Evolutionary conservation across 1,140 invertebrate species (phyloP), one percentile per base, ranked within the genome.

Genomic region (Luehdorfia chinensis): DNA sequence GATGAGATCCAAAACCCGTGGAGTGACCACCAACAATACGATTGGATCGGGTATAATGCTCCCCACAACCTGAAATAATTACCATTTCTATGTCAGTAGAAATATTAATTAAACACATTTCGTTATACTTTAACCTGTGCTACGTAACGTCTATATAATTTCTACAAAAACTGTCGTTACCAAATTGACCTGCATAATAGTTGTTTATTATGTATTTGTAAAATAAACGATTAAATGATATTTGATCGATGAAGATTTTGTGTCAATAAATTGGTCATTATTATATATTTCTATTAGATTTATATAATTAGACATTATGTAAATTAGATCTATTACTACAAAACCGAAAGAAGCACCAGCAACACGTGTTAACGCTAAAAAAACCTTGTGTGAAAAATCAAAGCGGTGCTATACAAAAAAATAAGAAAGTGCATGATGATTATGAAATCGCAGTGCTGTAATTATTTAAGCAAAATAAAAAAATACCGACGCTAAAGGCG

Each of bases 11-110:
- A 70, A 97, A 97, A 47, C 92, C 93, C 0, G 95, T 93, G 28
- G 94, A 93, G 60, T 96, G 94, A 0, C 96, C 96, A n/a, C 96
- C 96, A 1, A 98, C 96, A 51, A 98, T 97, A 57, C 96, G 89
- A 70, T 96, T 96, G 25, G 93, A 95, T 34, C 95, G 88, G 0
- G 94, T 93, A 62, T 93, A 95, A 13, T 95, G 88, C 77, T 96
- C 94, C 0, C 95, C 95, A 68, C 95, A 96, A 85, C 94, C 95
- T 97, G 87, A 34, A 77, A 73, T 36, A 15, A 8, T n/a, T 25
- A 11, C 2, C 12, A 32, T 12, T 12, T 4, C n/a, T 7, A n/a
- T 30, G 9, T n/a, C n/a, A n/a, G n/a, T n/a, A n/a, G n/a, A n/a
- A n/a, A n/a, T n/a, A n/a, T n/a, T n/a, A n/a, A n/a, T n/a, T n/a